Percentiles rank a stretch among this genome's conserved stretches.
Conservation (phyloP, 2,797 vertebrate genomes). For the Tympanoctomys barrerae region DNA sequence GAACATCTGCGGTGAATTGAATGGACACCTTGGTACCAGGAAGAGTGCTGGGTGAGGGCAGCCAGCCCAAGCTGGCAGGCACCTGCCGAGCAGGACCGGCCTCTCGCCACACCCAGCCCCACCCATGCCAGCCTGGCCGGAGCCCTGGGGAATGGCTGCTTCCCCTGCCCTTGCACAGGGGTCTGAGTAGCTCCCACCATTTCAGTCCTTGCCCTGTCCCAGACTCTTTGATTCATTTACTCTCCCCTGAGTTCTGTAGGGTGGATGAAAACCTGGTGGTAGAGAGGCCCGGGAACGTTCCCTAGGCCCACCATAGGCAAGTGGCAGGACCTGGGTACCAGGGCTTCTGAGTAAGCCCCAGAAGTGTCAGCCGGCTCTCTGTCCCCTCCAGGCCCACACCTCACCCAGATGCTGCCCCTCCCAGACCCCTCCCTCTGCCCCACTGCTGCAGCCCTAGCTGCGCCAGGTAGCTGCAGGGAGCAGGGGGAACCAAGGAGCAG, state of each 20-base stretch:
- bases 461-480: not conserved
- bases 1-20: not conserved
- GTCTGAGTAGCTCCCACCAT: conserved; percentile 9
- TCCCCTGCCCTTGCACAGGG: not conserved
- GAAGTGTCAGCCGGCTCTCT: not conserved
- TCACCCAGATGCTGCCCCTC: not conserved
- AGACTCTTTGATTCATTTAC: not conserved
- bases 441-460: not conserved
- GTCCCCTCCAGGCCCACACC: not conserved
- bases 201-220: not conserved
- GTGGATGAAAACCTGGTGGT: not conserved
- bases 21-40: not conserved
- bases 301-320: not conserved
- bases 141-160: not conserved
- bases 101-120: not conserved
- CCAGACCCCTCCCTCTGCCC: not conserved
- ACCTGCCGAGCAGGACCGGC: not conserved
- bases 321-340: not conserved
- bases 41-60: not conserved
- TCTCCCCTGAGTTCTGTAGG: not conserved
- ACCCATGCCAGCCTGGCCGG: too few species aligned
- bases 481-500: not conserved
- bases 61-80: not conserved
- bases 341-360: not conserved
- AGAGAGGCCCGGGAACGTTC: not conserved